Evolutionary conservation across 2,113 vertebrate species (phyloP).

Genomic region (Athene cunicularia): DNA sequence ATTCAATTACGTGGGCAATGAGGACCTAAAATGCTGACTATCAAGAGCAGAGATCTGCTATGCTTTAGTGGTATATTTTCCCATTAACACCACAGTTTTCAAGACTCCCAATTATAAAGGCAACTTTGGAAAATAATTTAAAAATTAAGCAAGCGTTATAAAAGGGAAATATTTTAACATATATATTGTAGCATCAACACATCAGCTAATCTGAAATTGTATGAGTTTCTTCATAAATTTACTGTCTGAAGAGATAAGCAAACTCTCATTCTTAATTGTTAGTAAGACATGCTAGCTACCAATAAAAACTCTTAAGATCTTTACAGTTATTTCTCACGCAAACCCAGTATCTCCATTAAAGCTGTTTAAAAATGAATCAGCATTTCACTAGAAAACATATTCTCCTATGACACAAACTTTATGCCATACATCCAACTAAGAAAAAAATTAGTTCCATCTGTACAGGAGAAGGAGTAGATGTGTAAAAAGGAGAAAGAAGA

Average conservation of each 20-base stretch:
- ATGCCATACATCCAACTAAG: neutral
- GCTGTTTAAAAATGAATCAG: neutral
- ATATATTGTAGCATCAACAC: neutral
- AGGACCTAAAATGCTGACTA: neutral
- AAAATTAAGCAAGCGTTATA: neutral
- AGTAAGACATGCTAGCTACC: neutral
- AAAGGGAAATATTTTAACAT: neutral
- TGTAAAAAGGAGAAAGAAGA: neutral
- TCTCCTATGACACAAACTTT: neutral
- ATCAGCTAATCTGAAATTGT: neutral
- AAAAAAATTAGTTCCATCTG: neutral
- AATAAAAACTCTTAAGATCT: neutral
- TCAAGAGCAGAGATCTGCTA: neutral
- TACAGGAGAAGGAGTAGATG: neutral
- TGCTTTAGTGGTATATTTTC: neutral
- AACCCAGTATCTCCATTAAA: neutral
- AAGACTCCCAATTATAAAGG: neutral
- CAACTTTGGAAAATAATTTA: neutral
- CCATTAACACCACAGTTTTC: neutral
- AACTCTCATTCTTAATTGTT: no score
- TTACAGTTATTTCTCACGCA: neutral
- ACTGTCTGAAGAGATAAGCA: neutral
- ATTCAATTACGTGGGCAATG: neutral
- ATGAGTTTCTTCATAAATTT: neutral
- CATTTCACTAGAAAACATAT: neutral